Percentiles rank a stretch among this genome's conserved stretches.
Evolutionary conservation across 2,888 invertebrate species (phyloP).

Genomic region (Noctua janthina): DNA sequence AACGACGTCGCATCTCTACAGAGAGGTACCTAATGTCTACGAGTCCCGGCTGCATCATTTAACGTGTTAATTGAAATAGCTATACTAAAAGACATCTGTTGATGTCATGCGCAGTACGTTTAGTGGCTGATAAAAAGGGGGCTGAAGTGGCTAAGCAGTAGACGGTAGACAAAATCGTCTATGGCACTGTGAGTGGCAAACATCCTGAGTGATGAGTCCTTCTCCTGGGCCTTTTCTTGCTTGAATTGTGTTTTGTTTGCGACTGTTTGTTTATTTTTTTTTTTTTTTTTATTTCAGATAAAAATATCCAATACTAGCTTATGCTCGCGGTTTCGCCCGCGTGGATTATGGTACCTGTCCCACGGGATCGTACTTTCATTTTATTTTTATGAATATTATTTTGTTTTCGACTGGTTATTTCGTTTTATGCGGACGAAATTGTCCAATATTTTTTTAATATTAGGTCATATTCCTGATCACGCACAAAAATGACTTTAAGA

Average conservation of each 20-base stretch:
- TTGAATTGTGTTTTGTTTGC: neutral
- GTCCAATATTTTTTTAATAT: too few species aligned
- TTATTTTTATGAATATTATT: neutral
- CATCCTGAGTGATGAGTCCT: neutral
- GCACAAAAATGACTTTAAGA: too few species aligned
- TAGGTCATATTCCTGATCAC: too few species aligned
- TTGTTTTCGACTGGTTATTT: neutral
- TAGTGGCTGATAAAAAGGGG: neutral
- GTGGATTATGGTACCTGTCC: too few species aligned
- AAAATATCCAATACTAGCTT: too few species aligned
- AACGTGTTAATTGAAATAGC: slow-evolving; percentile 68
- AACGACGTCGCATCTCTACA: slow-evolving; percentile 60
- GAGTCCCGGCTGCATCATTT: slow-evolving; percentile 66
- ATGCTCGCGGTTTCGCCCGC: too few species aligned
- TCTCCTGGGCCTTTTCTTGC: neutral
- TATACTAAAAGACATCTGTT: slow-evolving; percentile 20
- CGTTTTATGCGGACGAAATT: neutral
- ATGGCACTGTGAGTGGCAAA: neutral
- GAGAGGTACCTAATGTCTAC: slow-evolving; percentile 51
- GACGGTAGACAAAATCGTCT: slow-evolving; percentile 1
- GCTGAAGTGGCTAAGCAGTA: neutral
- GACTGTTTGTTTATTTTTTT: neutral
- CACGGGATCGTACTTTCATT: too few species aligned
- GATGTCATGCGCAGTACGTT: slow-evolving; percentile 27
- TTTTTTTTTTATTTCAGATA: too few species aligned